Conservation (phyloP, 2,888 invertebrate species). For the Escarpia spicata region DNA sequence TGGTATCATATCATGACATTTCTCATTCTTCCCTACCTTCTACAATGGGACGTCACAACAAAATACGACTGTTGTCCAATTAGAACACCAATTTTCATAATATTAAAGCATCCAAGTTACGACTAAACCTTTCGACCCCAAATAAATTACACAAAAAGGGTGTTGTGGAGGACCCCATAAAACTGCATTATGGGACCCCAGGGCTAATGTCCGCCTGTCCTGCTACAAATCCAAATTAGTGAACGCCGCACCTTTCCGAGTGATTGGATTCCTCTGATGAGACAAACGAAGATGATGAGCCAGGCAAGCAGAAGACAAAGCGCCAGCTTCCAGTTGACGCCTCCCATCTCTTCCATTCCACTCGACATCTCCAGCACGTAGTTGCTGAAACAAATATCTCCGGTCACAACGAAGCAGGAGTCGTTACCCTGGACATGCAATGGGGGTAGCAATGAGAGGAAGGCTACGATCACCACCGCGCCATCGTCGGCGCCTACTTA, state of each 20-base stretch:
- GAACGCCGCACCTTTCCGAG: slow-evolving; percentile 58
- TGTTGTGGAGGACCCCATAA: too few species aligned
- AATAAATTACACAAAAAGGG: too few species aligned
- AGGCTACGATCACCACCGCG: background rate
- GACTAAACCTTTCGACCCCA: too few species aligned
- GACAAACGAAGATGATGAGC: slow-evolving; percentile 58
- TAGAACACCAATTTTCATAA: too few species aligned
- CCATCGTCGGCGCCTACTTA: slow-evolving; percentile 68
- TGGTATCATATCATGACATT: too few species aligned
- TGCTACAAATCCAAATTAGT: background rate
- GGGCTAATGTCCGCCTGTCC: background rate
- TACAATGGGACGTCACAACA: too few species aligned
- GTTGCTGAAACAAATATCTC: slow-evolving; percentile 45
- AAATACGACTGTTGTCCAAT: too few species aligned
- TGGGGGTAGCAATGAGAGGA: background rate
- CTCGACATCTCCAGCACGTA: slow-evolving; percentile 58
- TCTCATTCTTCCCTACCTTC: too few species aligned
- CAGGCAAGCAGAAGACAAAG: slow-evolving; percentile 61
- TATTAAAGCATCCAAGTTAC: too few species aligned
- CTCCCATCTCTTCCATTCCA: slow-evolving; percentile 59
- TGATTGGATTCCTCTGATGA: slow-evolving; percentile 63
- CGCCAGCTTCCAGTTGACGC: slow-evolving; percentile 56
- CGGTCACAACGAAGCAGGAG: background rate
- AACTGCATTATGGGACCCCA: too few species aligned
- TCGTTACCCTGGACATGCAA: slow-evolving; percentile 17